Base-by-base conservation (phyloP, 2,797 vertebrate genomes). In the Alauda arvensis region DNA sequence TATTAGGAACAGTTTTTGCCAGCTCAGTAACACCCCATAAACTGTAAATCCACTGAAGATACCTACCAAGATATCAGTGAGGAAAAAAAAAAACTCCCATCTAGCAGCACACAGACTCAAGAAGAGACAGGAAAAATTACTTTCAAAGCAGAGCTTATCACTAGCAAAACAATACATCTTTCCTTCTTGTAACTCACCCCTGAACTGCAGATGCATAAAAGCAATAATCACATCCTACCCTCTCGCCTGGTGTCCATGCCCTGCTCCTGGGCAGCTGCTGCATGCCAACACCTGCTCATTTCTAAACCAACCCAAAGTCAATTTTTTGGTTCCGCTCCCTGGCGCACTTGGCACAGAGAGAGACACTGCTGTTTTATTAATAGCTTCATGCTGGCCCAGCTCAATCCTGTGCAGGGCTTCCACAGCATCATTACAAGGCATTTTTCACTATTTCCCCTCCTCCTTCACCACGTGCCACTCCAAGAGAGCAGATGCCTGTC, bases 341-440 rank as follows among this genome's bases (percentile, higher is more conserved):
- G 90, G 87, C 0, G 65, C n/a, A 65, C 53, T 84, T 94, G 90
- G 94, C 92, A 89, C 21, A 31, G 52, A 51, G 31, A 83, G 31
- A 87, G 14, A 55, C 83, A 53, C 83, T 88, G 85, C 87, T 93
- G 89, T 39, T 86, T 93, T 93, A 94, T 93, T 94, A 93, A 95
- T 92, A 93, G 92, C 85, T 84, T 67, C 62, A 12, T 33, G 71
- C 83, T 87, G 87, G 90, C 93, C 92, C 77, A 70, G 77, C 91
- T 94, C 52, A 14, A 59, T 37, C 61, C 75, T 77, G 57, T 65
- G 71, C 85, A 87, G 68, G 68, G 62, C 56, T 93, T 89, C 80
- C 80, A 88, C 83, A 91, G 85, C 63, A 89, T 72, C 20, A 0
- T 89, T 91, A 94, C 70, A 31, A 63, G 16, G 87, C 80, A 74